phyloP scores from a whole-genome alignment of 35 echinoderm and acorn worm species.

The Apostichopus japonicus region DNA sequence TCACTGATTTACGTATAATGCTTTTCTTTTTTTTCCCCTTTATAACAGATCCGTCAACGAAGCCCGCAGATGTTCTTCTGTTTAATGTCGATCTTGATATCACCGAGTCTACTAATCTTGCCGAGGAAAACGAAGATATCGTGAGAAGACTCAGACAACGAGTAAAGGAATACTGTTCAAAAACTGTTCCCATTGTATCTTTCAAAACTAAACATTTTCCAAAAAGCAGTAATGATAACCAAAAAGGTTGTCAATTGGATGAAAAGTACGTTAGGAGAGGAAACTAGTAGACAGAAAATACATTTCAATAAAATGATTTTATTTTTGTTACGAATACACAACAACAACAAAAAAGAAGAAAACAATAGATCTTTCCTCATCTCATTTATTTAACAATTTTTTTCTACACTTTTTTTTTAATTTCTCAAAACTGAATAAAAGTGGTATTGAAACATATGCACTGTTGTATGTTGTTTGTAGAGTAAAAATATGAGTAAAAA shows the following conservation, averaged over 20 bases:
- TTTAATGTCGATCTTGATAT: slow-evolving; percentile 11
- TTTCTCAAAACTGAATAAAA: too few species aligned
- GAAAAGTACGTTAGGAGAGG: background rate
- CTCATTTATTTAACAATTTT: too few species aligned
- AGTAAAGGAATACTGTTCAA: slow-evolving; percentile 1
- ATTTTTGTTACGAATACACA: too few species aligned
- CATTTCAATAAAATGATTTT: too few species aligned
- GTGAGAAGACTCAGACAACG: background rate
- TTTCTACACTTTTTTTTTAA: too few species aligned
- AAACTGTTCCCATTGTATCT: background rate
- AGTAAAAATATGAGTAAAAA: too few species aligned
- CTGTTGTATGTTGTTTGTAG: too few species aligned
- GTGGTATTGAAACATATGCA: too few species aligned
- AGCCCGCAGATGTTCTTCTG: slow-evolving; percentile 4
- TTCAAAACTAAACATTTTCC: background rate
- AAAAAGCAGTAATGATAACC: too few species aligned
- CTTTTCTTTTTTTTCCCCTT: background rate
- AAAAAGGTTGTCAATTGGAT: background rate
- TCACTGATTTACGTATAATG: too few species aligned
- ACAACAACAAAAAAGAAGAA: too few species aligned
- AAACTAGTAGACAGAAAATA: background rate
- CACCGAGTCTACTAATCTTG: background rate
- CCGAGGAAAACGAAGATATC: background rate
- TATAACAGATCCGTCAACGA: background rate
- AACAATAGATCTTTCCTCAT: too few species aligned